Evolutionary conservation across 1,140 invertebrate species (phyloP).

Genomic region (Oncopodura yosiiana): DNA sequence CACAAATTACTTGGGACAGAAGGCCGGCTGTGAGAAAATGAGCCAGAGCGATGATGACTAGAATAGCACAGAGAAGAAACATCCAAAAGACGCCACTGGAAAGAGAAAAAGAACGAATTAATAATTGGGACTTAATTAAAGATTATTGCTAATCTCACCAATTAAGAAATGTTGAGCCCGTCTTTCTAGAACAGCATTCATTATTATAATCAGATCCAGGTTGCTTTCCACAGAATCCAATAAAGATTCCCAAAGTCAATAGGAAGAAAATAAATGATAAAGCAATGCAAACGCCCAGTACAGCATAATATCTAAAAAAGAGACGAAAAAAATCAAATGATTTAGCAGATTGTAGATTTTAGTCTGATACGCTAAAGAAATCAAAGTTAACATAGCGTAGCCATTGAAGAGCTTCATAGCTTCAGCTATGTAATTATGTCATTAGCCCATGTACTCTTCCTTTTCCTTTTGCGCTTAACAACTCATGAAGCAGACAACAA

Average conservation of each 20-base stretch:
- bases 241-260: constrained; percentile 28
- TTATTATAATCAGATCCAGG: constrained; percentile 29
- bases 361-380: not conserved
- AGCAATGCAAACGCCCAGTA: constrained; percentile 21
- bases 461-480: no score
- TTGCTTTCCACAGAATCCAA: constrained; percentile 33
- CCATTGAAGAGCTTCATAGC: not conserved
- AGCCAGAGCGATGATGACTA: constrained; percentile 14
- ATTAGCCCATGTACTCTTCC: no score
- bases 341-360: not conserved
- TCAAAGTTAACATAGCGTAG: not conserved
- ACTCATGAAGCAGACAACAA: no score
- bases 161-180: constrained; percentile 27
- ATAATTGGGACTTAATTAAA: not conserved
- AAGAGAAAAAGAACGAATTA: not conserved
- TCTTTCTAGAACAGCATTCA: constrained; percentile 31
- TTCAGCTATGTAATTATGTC: no score
- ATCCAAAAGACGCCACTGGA: constrained; percentile 30
- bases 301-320: constrained; percentile 24
- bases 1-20: constrained; percentile 26
- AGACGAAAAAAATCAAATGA: constrained; percentile 1
- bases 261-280: constrained; percentile 29
- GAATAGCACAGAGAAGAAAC: constrained; percentile 13
- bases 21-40: constrained; percentile 21
- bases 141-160: no score